Base-by-base conservation (phyloP, 2,113 vertebrate genomes). In the Perca fluviatilis region DNA sequence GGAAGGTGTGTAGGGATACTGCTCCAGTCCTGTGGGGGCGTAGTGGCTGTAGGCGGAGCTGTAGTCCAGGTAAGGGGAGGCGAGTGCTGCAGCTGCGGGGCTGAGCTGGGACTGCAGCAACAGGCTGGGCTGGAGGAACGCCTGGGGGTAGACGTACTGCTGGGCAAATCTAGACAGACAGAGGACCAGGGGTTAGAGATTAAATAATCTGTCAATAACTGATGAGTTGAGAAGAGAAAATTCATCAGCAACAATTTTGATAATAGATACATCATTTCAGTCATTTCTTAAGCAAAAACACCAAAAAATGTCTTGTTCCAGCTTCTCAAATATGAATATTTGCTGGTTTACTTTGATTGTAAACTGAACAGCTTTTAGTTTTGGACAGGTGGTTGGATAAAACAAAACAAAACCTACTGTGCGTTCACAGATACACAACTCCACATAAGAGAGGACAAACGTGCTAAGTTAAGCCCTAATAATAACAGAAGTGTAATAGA, bases 31-130 rank as follows among this genome's bases (percentile, higher is more conserved):
- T 49, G 97, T 92, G 2, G 97, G 94, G 73, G 96, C 94, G 80
- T 97, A 99, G 91, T 97, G 97, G 50, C 96, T 91, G 15, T 97
- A 99, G 94, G 96, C 95, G 0, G 97, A 90, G 3, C 94, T 94
- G 94, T 98, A 99, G 92, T 99, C 98, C 36, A 98, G 94, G 93
- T 98, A 99, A 15, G 97, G 97, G 21, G 96, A 97, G 7, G 95
- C 88, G 74, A 98, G 85, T 0, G 86, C 78, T 1, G 91, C 68
- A 2, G 84, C 70, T 2, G 92, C 90, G 7, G 97, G 96, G 53
- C 96, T 95, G 74, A 98, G 92, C 0, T 97, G 98, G 11, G 97
- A 95, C 0, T 97, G 98, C 78, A 99, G 96, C 79, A 99, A 91
- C 93, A 99, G 93, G 66, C 97, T 95, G 84, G 98, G 98, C 87